phyloP scores from a whole-genome alignment of 2,113 vertebrate species.

The Prunella himalayana region DNA sequence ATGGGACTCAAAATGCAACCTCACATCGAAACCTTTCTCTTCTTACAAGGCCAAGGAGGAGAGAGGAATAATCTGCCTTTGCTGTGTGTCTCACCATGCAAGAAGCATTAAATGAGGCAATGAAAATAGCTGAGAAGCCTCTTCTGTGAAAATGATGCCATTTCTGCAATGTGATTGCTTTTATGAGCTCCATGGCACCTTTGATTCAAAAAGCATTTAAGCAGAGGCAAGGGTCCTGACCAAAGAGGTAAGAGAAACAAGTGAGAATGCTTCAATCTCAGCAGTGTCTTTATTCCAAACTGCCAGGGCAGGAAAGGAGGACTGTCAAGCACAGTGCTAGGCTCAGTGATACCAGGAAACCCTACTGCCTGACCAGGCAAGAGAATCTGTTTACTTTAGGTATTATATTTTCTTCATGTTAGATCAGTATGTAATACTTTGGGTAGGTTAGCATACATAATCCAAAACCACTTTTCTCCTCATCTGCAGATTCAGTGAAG shows the following conservation, averaged over 20 bases:
- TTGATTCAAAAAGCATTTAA: background rate
- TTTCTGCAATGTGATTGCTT: background rate
- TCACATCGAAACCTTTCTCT: background rate
- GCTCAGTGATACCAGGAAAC: background rate
- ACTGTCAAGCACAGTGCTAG: background rate
- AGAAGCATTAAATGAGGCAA: background rate
- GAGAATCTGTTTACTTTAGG: background rate
- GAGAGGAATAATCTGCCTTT: background rate
- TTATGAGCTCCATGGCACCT: background rate
- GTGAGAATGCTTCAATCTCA: background rate
- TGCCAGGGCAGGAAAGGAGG: background rate
- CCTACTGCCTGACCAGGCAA: background rate
- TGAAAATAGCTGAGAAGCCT: background rate
- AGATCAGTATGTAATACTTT: background rate
- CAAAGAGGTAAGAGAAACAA: background rate
- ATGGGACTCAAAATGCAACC: background rate
- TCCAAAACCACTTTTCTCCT: background rate
- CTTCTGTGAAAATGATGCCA: background rate
- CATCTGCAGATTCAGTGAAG: slow-evolving; percentile 23
- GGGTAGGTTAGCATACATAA: background rate
- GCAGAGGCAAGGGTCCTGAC: background rate
- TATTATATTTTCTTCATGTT: background rate
- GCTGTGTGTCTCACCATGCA: background rate
- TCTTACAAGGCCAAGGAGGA: background rate
- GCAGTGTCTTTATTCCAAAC: background rate